Conservation (phyloP, 2,113 vertebrate genomes). For the Crocuta crocuta region DNA sequence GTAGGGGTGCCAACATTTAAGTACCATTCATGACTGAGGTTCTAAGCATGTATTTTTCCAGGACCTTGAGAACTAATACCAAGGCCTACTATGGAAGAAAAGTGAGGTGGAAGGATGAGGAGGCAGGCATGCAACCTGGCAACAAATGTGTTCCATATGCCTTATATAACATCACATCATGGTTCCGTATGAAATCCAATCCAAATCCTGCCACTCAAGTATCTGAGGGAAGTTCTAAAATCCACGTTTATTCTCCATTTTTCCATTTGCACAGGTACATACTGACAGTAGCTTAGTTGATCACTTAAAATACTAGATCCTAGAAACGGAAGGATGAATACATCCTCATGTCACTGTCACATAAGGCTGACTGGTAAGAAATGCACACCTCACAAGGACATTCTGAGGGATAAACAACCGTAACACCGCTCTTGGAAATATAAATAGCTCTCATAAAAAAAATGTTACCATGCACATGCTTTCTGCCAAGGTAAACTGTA, state of each 20-base stretch:
- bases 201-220: background rate
- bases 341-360: constrained; percentile 31
- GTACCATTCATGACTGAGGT: background rate
- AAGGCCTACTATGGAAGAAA: background rate
- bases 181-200: constrained; percentile 32
- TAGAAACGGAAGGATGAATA: constrained; percentile 53
- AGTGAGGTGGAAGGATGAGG: background rate
- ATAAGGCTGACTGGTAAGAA: constrained; percentile 32
- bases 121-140: background rate
- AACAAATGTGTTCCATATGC: background rate
- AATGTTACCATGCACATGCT: constrained; percentile 42
- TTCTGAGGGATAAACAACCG: constrained; percentile 43
- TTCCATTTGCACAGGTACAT: constrained; percentile 21
- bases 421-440: constrained; percentile 59
- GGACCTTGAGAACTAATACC: constrained; percentile 12
- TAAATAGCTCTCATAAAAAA: constrained; percentile 68
- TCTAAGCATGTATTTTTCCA: background rate
- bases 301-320: constrained; percentile 65
- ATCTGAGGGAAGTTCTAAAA: background rate
- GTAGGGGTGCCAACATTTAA: background rate
- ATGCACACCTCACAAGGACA: constrained; percentile 51
- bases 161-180: background rate
- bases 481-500: constrained; percentile 68
- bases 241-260: background rate
- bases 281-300: constrained; percentile 46